Evolutionary conservation across 2,888 invertebrate genomes (phyloP).

Genomic region (Sphaerophoria rueppellii): DNA sequence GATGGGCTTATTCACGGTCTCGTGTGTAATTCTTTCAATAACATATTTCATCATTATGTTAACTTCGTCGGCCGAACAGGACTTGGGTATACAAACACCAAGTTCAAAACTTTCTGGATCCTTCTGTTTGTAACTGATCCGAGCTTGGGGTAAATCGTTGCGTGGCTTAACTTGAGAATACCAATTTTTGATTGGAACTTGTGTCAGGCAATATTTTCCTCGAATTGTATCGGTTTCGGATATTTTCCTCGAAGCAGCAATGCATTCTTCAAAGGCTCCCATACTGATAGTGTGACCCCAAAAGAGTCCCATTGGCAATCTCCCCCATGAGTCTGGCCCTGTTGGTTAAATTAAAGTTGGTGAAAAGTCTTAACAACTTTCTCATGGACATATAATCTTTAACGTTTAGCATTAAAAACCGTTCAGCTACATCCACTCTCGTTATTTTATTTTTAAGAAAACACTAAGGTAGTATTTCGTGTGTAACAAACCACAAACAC

Average conservation of each 20-base stretch:
- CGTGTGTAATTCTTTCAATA: slow-evolving; percentile 69
- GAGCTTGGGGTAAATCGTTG: slow-evolving; percentile 58
- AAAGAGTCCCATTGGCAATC: slow-evolving; percentile 81
- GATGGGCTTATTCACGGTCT: slow-evolving; percentile 66
- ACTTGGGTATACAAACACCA: slow-evolving; percentile 80
- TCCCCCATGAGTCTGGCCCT: slow-evolving; percentile 83
- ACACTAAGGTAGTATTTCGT: too few relatives aligned
- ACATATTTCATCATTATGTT: slow-evolving; percentile 76
- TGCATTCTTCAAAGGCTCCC: slow-evolving; percentile 83
- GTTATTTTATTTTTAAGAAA: too few relatives aligned
- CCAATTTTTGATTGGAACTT: slow-evolving; percentile 77
- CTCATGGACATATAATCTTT: too few relatives aligned
- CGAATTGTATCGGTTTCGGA: slow-evolving; percentile 76
- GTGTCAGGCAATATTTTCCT: slow-evolving; percentile 82
- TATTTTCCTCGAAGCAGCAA: slow-evolving; percentile 77
- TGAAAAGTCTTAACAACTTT: neutral
- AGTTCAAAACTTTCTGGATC: slow-evolving; percentile 78
- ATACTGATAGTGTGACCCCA: slow-evolving; percentile 81
- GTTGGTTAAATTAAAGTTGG: slow-evolving; percentile 32
- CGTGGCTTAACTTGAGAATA: slow-evolving; percentile 75
- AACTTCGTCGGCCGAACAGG: slow-evolving; percentile 77
- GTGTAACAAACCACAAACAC: too few relatives aligned
- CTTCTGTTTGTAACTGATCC: slow-evolving; percentile 77
- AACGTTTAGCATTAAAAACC: too few relatives aligned
- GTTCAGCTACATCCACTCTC: too few relatives aligned